These are phyloP conservation scores for Eledone cirrhosa DNA, from an alignment of 2,888 invertebrate genomes.

Conservation along the genomic window DNA sequence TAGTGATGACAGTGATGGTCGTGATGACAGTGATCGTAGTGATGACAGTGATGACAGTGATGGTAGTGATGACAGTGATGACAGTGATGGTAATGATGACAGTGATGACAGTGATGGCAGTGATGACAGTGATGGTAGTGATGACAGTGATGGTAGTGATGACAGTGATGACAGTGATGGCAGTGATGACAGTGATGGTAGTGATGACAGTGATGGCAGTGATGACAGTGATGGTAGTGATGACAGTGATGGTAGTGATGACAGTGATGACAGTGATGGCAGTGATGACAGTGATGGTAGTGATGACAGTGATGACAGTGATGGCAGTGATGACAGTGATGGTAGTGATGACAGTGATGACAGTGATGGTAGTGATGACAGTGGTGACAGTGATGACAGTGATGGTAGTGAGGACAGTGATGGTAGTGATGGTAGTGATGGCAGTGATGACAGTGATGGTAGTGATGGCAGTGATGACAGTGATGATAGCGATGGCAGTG, in stretches of 20 bases:
- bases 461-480: not conserved
- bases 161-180: slow-evolving; percentile 17
- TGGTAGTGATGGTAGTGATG: too few relatives aligned
- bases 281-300: slow-evolving; percentile 22
- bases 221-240: not conserved
- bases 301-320: not conserved
- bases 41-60: too few relatives aligned
- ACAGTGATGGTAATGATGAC: slow-evolving; percentile 13
- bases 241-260: slow-evolving; percentile 13
- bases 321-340: not conserved
- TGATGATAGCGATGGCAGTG: not conserved
- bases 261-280: not conserved
- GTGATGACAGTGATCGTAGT: too few relatives aligned
- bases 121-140: slow-evolving; percentile 12
- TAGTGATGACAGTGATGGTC: not conserved
- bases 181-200: not conserved
- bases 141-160: slow-evolving; percentile 19
- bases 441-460: not conserved
- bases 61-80: slow-evolving; percentile 13
- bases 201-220: slow-evolving; percentile 8
- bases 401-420: too few relatives aligned
- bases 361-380: not conserved
- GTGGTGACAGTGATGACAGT: too few relatives aligned
- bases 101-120: slow-evolving; percentile 9
- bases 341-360: not conserved